phyloP scores from a whole-genome alignment of 2,797 vertebrate genomes.

The Dipus sagitta region DNA sequence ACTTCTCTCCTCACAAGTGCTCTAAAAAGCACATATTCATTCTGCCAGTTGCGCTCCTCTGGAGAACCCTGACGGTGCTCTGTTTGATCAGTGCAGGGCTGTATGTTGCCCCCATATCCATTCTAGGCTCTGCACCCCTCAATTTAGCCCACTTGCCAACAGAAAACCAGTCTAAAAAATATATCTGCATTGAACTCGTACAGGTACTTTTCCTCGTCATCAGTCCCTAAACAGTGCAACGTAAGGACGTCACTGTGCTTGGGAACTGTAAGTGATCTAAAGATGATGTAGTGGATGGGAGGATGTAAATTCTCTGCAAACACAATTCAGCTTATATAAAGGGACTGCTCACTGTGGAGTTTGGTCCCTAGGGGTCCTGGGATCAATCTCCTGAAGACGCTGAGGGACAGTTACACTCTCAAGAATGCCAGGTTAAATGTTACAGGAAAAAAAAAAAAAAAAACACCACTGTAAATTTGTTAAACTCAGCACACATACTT shows the following conservation, averaged over 20 bases:
- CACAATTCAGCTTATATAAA: neutral
- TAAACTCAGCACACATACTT: neutral
- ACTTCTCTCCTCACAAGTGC: too few species aligned
- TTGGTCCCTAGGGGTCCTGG: neutral
- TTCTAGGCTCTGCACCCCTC: neutral
- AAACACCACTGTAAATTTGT: neutral
- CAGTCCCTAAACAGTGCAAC: neutral
- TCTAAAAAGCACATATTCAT: too few species aligned
- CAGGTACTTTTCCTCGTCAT: neutral
- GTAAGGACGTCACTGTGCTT: neutral
- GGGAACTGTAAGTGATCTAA: neutral
- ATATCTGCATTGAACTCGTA: too few species aligned
- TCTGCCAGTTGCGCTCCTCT: too few species aligned
- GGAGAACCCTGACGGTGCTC: too few species aligned
- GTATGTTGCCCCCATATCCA: neutral
- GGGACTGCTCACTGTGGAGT: neutral
- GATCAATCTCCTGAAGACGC: neutral
- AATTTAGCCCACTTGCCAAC: neutral
- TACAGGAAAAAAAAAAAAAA: neutral
- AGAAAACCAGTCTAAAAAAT: too few species aligned
- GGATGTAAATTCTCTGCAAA: neutral
- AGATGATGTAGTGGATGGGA: neutral
- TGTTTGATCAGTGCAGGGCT: too few species aligned
- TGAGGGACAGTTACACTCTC: neutral
- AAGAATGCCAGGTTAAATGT: neutral